phyloP scores from a whole-genome alignment of 2,888 invertebrate species.

The Onchidella celtica region DNA sequence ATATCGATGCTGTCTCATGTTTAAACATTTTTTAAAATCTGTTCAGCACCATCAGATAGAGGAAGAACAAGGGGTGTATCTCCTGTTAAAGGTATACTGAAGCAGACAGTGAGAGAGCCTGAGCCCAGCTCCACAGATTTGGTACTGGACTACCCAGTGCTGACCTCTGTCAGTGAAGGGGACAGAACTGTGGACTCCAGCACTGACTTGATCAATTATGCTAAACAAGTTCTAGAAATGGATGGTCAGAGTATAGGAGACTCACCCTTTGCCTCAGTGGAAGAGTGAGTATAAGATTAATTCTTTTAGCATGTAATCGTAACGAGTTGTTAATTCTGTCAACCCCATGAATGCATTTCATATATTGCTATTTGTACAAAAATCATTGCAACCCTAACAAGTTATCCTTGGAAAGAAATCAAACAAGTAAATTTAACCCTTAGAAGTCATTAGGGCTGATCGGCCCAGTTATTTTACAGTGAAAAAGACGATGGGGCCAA shows the following conservation, averaged over 20 bases:
- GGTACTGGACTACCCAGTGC: constrained; percentile 21
- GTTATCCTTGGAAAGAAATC: no score
- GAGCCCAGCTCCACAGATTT: constrained; percentile 1
- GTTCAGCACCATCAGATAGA: neutral
- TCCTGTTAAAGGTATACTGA: constrained; percentile 50
- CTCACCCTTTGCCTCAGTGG: neutral
- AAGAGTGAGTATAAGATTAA: constrained; percentile 27
- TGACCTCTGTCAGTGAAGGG: constrained; percentile 42
- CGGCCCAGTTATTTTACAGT: no score
- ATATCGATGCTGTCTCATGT: no score
- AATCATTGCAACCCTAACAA: no score
- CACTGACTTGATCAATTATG: constrained; percentile 49
- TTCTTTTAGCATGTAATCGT: no score
- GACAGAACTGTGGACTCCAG: constrained; percentile 44
- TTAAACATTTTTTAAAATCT: no score
- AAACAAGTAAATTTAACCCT: no score
- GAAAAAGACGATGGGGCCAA: no score
- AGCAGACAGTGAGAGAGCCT: constrained; percentile 30
- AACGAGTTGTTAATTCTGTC: no score
- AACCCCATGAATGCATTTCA: no score
- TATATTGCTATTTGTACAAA: no score
- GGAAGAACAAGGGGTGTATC: neutral
- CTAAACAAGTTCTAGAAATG: constrained; percentile 43
- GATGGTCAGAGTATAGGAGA: constrained; percentile 34
- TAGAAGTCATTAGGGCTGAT: no score